phyloP scores from a whole-genome alignment of 2,888 invertebrate species.

The Lacanobia wlatinum region DNA sequence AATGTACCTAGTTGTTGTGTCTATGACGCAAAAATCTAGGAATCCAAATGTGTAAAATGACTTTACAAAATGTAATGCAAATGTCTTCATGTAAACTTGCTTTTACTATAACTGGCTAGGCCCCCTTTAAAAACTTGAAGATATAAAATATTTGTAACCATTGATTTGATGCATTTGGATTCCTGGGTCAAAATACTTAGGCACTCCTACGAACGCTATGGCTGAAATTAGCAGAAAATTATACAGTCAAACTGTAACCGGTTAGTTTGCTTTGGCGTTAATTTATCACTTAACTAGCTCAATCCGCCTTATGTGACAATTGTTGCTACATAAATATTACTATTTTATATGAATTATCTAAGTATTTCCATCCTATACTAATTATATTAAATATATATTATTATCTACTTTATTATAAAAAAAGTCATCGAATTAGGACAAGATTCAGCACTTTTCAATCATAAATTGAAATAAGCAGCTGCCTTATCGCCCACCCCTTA shows the following conservation, averaged over 20 bases:
- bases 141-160: background rate
- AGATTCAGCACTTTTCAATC: background rate
- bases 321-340: constrained; percentile 26
- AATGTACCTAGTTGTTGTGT: constrained; percentile 23
- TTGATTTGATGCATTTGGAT: constrained; percentile 27
- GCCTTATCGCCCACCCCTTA: background rate
- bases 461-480: background rate
- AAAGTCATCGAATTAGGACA: constrained; percentile 13
- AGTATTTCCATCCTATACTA: constrained; percentile 18
- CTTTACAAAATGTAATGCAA: background rate
- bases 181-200: constrained; percentile 6
- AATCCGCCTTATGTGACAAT: constrained; percentile 26
- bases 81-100: background rate
- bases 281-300: constrained; percentile 21
- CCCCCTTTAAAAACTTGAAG: too few relatives aligned
- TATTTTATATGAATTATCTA: constrained; percentile 39
- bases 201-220: constrained; percentile 23
- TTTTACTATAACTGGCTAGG: too few relatives aligned
- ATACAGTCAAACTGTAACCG: constrained; percentile 12
- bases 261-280: constrained; percentile 31
- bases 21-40: constrained; percentile 11
- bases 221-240: constrained; percentile 17
- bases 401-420: constrained; percentile 18
- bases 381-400: constrained; percentile 22
- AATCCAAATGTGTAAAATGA: constrained; percentile 33